Evolutionary conservation across 2,797 vertebrate species (phyloP).

Genomic region (Eidolon dupreanum): DNA sequence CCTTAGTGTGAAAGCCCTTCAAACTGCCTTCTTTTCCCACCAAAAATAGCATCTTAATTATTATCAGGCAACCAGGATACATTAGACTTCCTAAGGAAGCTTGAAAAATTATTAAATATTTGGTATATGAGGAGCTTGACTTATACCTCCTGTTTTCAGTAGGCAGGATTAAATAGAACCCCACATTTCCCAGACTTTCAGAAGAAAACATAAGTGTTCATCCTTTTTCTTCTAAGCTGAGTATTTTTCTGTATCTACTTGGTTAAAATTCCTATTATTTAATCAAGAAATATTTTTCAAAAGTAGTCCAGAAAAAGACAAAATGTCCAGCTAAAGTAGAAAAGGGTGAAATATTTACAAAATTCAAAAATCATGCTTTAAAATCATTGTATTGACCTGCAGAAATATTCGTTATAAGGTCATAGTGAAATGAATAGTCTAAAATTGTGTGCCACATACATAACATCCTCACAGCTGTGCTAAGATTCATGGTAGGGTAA

Average conservation of each 20-base stretch:
- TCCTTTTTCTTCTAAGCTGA: not conserved
- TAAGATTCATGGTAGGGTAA: not conserved
- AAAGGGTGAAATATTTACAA: not conserved
- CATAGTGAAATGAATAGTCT: not conserved
- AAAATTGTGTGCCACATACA: too few relatives aligned
- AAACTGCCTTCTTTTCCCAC: not conserved
- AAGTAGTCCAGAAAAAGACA: not conserved
- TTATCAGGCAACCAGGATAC: not conserved
- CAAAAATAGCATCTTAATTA: not conserved
- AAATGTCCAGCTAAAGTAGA: not conserved
- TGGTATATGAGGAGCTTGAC: not conserved
- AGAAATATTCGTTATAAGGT: not conserved
- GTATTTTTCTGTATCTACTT: not conserved
- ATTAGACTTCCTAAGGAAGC: not conserved
- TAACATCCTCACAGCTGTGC: not conserved
- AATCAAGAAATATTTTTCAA: not conserved
- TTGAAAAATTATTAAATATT: not conserved
- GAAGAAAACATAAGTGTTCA: not conserved
- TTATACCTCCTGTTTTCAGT: not conserved
- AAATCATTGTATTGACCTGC: not conserved
- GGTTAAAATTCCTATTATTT: not conserved
- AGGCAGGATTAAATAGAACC: not conserved
- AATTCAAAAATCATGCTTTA: not conserved
- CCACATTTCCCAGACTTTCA: not conserved
- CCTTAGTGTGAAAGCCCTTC: not conserved